Conservation (phyloP, 2,113 vertebrate species). For the Chaetodon trifascialis region DNA sequence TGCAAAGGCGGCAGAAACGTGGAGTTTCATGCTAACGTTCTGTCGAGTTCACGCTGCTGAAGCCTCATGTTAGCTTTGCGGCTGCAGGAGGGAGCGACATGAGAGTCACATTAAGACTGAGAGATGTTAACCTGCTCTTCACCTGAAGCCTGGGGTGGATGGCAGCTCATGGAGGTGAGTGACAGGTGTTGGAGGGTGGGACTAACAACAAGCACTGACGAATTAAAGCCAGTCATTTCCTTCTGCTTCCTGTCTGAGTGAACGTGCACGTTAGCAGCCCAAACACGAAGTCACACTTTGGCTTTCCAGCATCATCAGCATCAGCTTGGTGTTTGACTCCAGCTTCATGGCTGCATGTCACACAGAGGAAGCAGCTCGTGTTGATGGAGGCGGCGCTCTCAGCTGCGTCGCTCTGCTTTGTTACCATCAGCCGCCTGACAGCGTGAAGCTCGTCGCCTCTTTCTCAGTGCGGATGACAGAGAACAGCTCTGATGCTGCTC, state of each 20-base stretch:
- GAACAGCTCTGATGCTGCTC: background rate
- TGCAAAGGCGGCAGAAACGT: no score
- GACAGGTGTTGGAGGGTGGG: background rate
- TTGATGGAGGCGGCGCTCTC: background rate
- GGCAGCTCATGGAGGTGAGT: no score
- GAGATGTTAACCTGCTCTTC: no score
- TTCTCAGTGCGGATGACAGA: background rate
- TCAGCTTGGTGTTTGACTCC: conserved; percentile 11
- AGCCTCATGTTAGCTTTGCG: no score
- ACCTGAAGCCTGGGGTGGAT: no score
- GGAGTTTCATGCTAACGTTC: no score
- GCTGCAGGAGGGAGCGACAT: no score
- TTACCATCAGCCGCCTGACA: background rate
- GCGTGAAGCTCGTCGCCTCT: background rate
- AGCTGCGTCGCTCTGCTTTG: conserved; percentile 11
- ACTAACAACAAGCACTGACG: background rate
- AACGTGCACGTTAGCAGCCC: background rate
- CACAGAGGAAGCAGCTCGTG: background rate
- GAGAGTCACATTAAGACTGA: no score
- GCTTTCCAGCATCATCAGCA: background rate
- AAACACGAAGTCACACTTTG: background rate
- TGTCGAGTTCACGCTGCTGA: no score
- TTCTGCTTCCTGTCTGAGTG: background rate
- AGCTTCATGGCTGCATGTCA: background rate
- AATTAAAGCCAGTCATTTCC: background rate